A percentile compares a stretch with the other conserved stretches of the same genome.
phyloP scores from a whole-genome alignment of 2,113 vertebrate genomes.

The Engraulis encrasicolus region DNA sequence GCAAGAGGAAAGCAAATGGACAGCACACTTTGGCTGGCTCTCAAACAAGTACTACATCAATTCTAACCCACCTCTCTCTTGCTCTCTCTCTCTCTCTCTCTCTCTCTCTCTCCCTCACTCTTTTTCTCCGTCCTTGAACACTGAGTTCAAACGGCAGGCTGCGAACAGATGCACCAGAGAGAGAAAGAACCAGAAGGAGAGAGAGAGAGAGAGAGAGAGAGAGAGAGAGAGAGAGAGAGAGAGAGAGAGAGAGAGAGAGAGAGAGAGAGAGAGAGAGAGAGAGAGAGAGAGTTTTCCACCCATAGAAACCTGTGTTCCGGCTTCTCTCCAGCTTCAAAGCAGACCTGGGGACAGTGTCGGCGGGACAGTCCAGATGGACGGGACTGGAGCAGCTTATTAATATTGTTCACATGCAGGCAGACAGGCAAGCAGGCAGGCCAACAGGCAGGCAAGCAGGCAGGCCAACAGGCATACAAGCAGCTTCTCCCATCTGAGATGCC shows the following conservation, averaged over 20 bases:
- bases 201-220: too few species aligned
- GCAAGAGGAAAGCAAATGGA: neutral
- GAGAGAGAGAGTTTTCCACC: neutral
- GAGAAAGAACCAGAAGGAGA: too few species aligned
- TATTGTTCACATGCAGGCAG: constrained; percentile 2
- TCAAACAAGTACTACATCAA: constrained; percentile 1
- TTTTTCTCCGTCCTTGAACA: neutral
- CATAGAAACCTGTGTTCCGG: neutral
- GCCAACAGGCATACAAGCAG: too few species aligned
- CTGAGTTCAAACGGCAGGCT: constrained; percentile 4
- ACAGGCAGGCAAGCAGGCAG: too few species aligned
- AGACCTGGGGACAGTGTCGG: neutral
- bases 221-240: too few species aligned
- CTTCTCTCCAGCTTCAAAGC: constrained; percentile 15
- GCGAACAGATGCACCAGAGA: neutral
- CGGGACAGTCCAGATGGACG: neutral
- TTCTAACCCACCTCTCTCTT: neutral
- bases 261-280: too few species aligned
- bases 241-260: too few species aligned
- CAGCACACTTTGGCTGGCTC: neutral
- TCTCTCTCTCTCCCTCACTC: neutral
- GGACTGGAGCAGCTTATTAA: neutral
- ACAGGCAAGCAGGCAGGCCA: too few species aligned
- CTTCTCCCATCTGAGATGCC: neutral
- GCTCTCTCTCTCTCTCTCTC: constrained; percentile 8